phyloP scores from a whole-genome alignment of 2,888 invertebrate genomes.

The Trachelus iudaicus region DNA sequence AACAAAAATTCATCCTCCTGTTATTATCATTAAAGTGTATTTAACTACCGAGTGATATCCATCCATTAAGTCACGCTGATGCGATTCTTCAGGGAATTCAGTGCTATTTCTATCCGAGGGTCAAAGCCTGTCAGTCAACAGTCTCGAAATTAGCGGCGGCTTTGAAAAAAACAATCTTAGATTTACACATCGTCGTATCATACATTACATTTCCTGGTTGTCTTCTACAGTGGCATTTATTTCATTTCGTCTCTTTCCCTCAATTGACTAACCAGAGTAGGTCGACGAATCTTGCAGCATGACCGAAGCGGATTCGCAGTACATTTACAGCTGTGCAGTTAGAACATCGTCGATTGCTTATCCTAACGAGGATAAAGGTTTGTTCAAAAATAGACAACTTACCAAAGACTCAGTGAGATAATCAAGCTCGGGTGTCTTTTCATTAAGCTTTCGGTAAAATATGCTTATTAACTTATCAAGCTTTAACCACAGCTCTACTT shows the following conservation, averaged over 20 bases:
- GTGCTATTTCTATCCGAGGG: not conserved
- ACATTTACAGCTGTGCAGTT: conserved; percentile 18
- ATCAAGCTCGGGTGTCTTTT: not conserved
- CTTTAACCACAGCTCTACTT: not conserved
- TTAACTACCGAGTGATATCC: not conserved
- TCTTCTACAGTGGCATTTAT: not conserved
- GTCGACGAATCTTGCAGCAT: conserved; percentile 1
- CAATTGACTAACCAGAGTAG: not conserved
- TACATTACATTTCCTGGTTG: not conserved
- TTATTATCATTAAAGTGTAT: not conserved
- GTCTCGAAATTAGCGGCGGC: not conserved
- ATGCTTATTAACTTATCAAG: not conserved
- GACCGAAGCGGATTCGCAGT: conserved; percentile 12
- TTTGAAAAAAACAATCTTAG: not conserved
- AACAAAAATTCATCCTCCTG: not conserved
- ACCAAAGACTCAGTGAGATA: not conserved
- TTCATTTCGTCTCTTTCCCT: not conserved
- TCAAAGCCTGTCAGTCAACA: not conserved
- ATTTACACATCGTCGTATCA: not conserved
- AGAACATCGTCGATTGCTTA: conserved; percentile 12
- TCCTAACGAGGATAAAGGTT: conserved; percentile 2
- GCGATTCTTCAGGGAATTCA: not conserved
- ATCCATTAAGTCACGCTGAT: not conserved
- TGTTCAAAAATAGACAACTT: not conserved
- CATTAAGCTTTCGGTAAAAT: not conserved